Evolutionary conservation across 30 jellyfish, hydroid and myxozoan species (phyloP), one percentile per base, ranked within the genome.

Genomic region (Cassiopea andromeda): DNA sequence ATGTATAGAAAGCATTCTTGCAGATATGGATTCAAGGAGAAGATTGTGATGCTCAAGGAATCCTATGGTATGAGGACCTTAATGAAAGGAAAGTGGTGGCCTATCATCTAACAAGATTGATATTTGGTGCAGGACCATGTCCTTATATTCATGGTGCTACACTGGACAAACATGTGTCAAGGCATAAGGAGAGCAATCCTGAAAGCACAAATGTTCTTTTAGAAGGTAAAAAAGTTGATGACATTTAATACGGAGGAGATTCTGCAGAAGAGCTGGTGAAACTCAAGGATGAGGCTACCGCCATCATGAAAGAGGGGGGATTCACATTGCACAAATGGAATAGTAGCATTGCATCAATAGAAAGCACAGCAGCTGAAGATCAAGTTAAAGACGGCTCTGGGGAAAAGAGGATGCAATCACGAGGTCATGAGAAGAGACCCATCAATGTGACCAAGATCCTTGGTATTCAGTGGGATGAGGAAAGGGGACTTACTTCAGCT

Each of bases 1-100:
- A 91, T 54, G 57, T 91, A 6, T 83, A 84, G 67, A 64, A 84
- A 69, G 97, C 94, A 16, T 83, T 91, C 69, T 77, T 71, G 68
- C 94, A 90, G 82, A 82, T 90, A 3, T 19, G 97, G 43, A 89
- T 89, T 81, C 44, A 60, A 46, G 91, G 83, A 70, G 54, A 74
- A 45, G 90, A 82, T 75, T 84, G 94, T 17, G 96, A 89, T 73
- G 8, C 68, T 6, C 8, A 58, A 58, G 14, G 68, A 6, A 58
- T 58, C 8, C 68, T 58, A 14, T 58, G 68, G 68, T 54, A 79
- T 46, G 77, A 80, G 27, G 57, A 80, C 81, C 19, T 50, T 14
- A 43, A 59, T 8, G 50, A 77, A 48, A 43, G 9, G 43, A 80
- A 68, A 10, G 59, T 69, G 46, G 44, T 54, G 8, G 8, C 8